A percentile compares a stretch with the other conserved stretches of the same genome.
Evolutionary conservation across 2,113 vertebrate species (phyloP).

Genomic region (Lagopus muta): DNA sequence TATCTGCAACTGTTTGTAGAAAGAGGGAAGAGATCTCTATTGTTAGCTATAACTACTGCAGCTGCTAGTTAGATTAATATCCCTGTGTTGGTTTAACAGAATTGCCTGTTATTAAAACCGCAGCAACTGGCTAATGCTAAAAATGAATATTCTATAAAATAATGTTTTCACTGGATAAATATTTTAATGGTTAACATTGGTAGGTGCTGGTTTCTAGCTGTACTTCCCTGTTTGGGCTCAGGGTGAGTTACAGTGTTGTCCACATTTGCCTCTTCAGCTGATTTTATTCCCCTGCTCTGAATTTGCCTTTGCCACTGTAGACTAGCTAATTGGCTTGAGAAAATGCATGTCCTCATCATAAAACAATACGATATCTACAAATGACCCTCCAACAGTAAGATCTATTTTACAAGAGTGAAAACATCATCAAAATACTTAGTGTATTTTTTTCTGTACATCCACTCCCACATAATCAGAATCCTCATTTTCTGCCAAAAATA

Average conservation of each 20-base stretch:
- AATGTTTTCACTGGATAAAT: not conserved
- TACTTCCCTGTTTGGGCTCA: too few species aligned
- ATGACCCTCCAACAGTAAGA: not conserved
- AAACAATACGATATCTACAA: not conserved
- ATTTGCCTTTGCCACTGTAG: not conserved
- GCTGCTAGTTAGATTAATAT: not conserved
- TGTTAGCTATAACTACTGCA: not conserved
- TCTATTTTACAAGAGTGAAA: not conserved
- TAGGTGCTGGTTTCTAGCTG: not conserved
- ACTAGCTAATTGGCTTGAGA: not conserved
- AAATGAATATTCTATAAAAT: not conserved
- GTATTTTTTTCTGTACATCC: accelerated
- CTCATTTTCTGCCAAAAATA: not conserved
- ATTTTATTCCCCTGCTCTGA: not conserved
- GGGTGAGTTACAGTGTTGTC: not conserved
- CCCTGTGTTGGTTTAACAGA: not conserved
- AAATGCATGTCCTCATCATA: not conserved
- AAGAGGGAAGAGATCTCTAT: not conserved
- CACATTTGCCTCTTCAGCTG: not conserved
- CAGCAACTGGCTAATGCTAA: not conserved
- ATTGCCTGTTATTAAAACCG: not conserved
- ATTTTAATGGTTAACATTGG: not conserved
- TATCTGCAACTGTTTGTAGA: not conserved
- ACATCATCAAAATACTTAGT: not conserved
- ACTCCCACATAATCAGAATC: accelerated